phyloP scores from a whole-genome alignment of 2,888 invertebrate species.

The Leistus spinibarbis region DNA sequence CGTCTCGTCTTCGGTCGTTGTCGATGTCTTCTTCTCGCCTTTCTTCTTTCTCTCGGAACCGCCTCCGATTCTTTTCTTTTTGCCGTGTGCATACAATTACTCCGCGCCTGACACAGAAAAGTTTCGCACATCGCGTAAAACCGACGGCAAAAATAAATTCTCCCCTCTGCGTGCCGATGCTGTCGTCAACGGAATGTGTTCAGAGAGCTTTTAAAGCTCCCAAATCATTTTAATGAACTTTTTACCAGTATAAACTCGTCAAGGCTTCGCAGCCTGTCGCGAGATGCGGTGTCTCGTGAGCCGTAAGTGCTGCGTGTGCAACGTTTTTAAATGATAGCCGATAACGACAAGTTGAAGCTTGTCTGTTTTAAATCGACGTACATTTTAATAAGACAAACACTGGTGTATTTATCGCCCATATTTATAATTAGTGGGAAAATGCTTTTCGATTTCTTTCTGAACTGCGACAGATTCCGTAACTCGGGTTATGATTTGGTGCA shows the following conservation, averaged over 20 bases:
- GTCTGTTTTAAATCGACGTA: not conserved
- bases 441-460: too few relatives aligned
- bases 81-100: slow-evolving; percentile 28
- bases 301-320: slow-evolving; percentile 18
- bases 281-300: slow-evolving; percentile 3
- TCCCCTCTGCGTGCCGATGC: not conserved
- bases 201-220: slow-evolving; percentile 32
- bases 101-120: slow-evolving; percentile 7
- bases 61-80: slow-evolving; percentile 12
- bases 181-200: slow-evolving; percentile 17
- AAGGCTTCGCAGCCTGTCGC: slow-evolving; percentile 13
- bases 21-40: not conserved
- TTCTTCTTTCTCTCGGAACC: not conserved
- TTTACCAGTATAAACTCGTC: slow-evolving; percentile 34
- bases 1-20: slow-evolving; percentile 1
- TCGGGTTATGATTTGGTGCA: too few relatives aligned
- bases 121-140: slow-evolving; percentile 26
- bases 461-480: too few relatives aligned
- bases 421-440: too few relatives aligned
- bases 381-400: not conserved
- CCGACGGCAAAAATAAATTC: slow-evolving; percentile 25
- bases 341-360: not conserved
- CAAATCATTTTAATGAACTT: slow-evolving; percentile 38
- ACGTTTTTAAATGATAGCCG: slow-evolving; percentile 9
- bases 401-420: not conserved